Conservation (phyloP, 2,797 vertebrate genomes). For the Eulemur coronatus region DNA sequence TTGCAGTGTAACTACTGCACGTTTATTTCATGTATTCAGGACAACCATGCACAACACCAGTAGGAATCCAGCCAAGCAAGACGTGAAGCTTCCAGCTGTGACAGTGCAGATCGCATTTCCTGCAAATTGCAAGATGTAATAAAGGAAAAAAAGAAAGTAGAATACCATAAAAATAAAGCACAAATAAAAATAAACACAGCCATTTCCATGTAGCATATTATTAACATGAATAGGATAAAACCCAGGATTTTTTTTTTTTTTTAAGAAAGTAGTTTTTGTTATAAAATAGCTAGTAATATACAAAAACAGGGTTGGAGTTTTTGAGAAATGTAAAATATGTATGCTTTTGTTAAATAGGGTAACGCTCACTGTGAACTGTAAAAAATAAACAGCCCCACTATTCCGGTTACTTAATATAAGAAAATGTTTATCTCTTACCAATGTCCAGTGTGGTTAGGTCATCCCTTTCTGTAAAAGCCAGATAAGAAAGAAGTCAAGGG, state of each 20-base stretch:
- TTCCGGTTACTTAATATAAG: neutral
- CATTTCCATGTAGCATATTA: neutral
- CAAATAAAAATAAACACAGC: neutral
- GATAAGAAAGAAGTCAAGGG: neutral
- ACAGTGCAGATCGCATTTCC: neutral
- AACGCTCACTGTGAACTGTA: neutral
- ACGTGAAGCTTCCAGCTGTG: too few species aligned
- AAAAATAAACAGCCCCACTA: neutral
- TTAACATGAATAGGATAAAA: neutral
- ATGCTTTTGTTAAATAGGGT: neutral
- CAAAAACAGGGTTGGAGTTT: neutral
- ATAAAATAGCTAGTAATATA: neutral
- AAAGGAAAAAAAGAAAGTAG: neutral
- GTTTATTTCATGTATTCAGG: neutral
- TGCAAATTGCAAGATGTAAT: neutral
- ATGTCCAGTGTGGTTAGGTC: neutral
- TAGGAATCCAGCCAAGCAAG: neutral
- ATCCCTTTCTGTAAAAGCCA: neutral
- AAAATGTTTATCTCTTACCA: neutral
- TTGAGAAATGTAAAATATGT: neutral
- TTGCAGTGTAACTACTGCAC: neutral
- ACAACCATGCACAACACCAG: neutral
- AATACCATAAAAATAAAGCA: neutral
- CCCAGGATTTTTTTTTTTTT: neutral
- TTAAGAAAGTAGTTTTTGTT: neutral